Evolutionary conservation across 2,113 vertebrate species (phyloP).

Genomic region (Peucedramus taeniatus): DNA sequence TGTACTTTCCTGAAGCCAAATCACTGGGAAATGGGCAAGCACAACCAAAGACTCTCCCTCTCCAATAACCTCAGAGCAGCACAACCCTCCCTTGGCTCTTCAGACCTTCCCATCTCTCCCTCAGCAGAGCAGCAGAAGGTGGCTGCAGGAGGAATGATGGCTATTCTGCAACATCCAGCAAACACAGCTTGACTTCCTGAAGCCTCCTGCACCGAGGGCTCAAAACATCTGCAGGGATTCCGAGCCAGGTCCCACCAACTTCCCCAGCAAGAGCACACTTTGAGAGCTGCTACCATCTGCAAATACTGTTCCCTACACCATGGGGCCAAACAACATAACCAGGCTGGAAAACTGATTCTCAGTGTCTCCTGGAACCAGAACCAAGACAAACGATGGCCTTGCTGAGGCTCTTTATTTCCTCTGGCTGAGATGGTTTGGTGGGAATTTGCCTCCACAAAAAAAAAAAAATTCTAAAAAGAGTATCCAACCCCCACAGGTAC

Average conservation of each 20-base stretch:
- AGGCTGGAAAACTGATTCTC: background rate
- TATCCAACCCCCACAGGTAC: background rate
- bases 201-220: background rate
- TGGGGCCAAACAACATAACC: background rate
- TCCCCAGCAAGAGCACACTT: background rate
- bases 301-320: background rate
- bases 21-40: background rate
- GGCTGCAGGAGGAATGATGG: background rate
- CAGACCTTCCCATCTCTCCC: background rate
- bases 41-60: background rate
- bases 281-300: background rate
- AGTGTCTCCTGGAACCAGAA: background rate
- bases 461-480: background rate
- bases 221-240: rapidly evolving
- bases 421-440: background rate
- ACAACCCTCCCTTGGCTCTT: background rate
- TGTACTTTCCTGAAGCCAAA: background rate
- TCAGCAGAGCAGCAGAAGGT: background rate
- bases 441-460: background rate
- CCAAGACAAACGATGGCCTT: background rate
- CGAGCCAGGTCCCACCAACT: background rate
- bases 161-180: background rate
- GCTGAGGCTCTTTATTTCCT: background rate
- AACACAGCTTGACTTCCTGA: background rate
- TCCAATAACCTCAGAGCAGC: background rate